Base-by-base conservation (phyloP, 1,140 invertebrate genomes). In the Bombus fervidus region DNA sequence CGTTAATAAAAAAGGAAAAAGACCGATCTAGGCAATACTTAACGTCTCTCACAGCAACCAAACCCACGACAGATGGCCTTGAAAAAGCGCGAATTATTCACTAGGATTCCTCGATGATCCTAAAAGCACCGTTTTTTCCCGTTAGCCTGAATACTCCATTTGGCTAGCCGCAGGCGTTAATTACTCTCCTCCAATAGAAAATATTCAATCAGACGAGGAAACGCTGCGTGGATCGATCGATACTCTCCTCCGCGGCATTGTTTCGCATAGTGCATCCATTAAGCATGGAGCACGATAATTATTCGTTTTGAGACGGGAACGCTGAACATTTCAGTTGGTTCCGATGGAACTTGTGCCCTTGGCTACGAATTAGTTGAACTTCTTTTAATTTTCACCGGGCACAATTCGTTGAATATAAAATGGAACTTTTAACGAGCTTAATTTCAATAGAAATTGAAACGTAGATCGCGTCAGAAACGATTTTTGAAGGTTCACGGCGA, bases 181-280 rank as follows among this genome's bases (percentile, higher is more conserved):
- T 83, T 83, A 75, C 72, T 57, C 72, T 59, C 68, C 68, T 75
- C 31, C 53, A n/a, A 34, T 53, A 28, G 71, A 75, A 83, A 76
- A 83, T 83, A 83, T 75, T 75, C 81, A 75, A 75, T 83, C 72
- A 62, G 66, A 43, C 72, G 72, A 18, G 72, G 71, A 28, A 66
- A 66, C 39, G 41, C 47, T 53, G 47, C 18, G 28, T 25, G 31
- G 66, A 57, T 53, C 80, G 80, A 74, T 64, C 80, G 59, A 25
- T 64, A 22, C 69, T 41, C 31, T 31, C 62, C 59, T 41, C 25
- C 74, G 12, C 18, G 47, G 34, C 79, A 72, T 81, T 81, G 69
- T 81, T 43, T 81, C 79, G 47, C 41, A 22, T 22, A n/a, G 47
- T 31, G n/a, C 37, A 34, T 43, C 66, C 53, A 72, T 81, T 72